Base-by-base conservation (phyloP, 2,113 vertebrate genomes). In the Ovis canadensis region DNA sequence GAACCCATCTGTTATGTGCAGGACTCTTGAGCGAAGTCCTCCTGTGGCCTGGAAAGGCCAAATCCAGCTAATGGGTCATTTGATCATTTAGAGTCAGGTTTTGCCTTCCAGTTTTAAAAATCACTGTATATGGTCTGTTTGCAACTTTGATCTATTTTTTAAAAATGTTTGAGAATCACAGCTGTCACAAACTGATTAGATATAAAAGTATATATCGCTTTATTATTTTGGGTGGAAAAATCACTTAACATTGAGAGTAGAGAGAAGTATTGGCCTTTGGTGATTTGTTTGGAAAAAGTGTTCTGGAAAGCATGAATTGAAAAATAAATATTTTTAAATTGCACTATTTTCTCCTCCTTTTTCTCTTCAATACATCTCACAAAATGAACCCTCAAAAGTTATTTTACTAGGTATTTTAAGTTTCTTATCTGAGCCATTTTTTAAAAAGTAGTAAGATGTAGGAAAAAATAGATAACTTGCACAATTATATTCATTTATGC, bases 281-380 rank as follows among this genome's bases (percentile, higher is more conserved):
- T 71, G 84, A 94, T 95, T 85, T 93, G 59, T 48, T 92, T 93
- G 52, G 85, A 95, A 97, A 80, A 50, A 40, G 2, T 57, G 91
- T 94, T 94, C 59, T 92, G 21, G 36, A 62, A 92, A 74, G 11
- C 36, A 82, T 40, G 50, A 96, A 91, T 95, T 62, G 95, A 97
- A 96, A 95, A 97, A 97, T 97, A 96, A 97, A 95, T 52, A 91
- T 95, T 97, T 97, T 80, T 3, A 94, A 93, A 95, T 64, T 85
- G 54, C 23, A 90, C 36, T 91, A 33, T 90, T 95, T 95, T 52
- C 11, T n/a, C 31, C 31, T 91, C 88, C 52, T 97, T 97, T 95
- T 95, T 91, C 71, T 95, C 80, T 92, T 55, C 29, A 94, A 19
- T 48, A 59, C n/a, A 15, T 74, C 82, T 97, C 77, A 91, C 67